These are phyloP conservation scores for Ceuthmochares aereus DNA, from an alignment of 2,113 vertebrate species.

Conservation along the genomic window DNA sequence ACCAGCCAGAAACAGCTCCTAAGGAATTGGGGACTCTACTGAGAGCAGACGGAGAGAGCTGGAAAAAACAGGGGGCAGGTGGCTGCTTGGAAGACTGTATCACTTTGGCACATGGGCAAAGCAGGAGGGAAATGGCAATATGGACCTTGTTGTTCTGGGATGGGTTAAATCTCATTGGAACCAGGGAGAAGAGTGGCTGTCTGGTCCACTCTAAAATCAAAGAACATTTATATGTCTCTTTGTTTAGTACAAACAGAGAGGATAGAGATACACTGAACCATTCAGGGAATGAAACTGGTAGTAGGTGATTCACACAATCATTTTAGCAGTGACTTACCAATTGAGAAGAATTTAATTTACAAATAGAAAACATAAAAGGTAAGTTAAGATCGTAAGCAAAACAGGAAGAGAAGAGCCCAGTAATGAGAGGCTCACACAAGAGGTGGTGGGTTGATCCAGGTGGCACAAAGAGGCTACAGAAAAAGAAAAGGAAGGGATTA, in stretches of 20 bases:
- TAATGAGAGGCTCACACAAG: background rate
- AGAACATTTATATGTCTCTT: background rate
- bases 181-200: background rate
- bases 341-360: background rate
- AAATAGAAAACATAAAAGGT: background rate
- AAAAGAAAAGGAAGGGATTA: background rate
- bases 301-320: background rate
- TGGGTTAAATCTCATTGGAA: background rate
- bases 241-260: background rate
- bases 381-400: background rate
- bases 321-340: background rate
- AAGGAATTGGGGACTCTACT: background rate
- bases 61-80: background rate
- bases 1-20: background rate
- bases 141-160: rapidly evolving
- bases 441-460: background rate
- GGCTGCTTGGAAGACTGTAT: background rate
- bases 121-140: background rate
- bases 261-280: background rate
- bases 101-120: background rate
- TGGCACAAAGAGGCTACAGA: background rate
- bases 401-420: background rate
- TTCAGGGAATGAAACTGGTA: background rate
- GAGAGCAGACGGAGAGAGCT: background rate
- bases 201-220: background rate